Base-by-base conservation (phyloP, 2,113 vertebrate species). In the Cavia porcellus region DNA sequence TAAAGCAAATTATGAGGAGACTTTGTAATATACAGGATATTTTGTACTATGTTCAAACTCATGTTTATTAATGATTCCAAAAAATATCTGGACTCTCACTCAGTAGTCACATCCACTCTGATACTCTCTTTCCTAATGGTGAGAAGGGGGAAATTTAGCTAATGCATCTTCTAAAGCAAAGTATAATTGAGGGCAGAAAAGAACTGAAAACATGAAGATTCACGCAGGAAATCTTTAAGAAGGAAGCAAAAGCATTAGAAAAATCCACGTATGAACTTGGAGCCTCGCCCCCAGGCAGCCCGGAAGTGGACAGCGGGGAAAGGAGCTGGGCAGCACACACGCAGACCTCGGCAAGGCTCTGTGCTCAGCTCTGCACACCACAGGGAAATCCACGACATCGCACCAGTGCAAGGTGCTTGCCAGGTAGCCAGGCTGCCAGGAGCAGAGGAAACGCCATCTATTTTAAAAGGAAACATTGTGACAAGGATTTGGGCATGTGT, bases 401-500 rank as follows among this genome's bases (percentile, higher is more conserved):
- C 66, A 38, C 13, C 79, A 6, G 11, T 24, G 28, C 25, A 88
- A 81, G 28, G 12, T 9, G 13, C 22, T 52, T 79, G 89, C 82
- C 89, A 83, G 35, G 74, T 47, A 85, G 84, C 72, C 68, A 30
- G 4, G 30, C 55, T 28, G 68, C 42, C 84, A 86, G 91, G 83
- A 90, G 74, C 50, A 95, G 59, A 89, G 50, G 10, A 85, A 89
- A 70, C 42, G 75, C 35, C 5, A 72, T 45, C 35, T 83, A 77
- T 47, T 87, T 86, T 92, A 77, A 89, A 93, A 90, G 52, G 93
- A 96, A 98, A 35, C 57, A 62, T 86, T 77, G 52, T 66, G 80
- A 87, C 66, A 92, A 84, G 50, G 35, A 12, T 84, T 89, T 86
- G 32, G 52, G 83, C 68, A 59, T 62, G 19, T 7, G 2, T 77